Conservation (phyloP, 2,113 vertebrate genomes). For the Morone saxatilis region DNA sequence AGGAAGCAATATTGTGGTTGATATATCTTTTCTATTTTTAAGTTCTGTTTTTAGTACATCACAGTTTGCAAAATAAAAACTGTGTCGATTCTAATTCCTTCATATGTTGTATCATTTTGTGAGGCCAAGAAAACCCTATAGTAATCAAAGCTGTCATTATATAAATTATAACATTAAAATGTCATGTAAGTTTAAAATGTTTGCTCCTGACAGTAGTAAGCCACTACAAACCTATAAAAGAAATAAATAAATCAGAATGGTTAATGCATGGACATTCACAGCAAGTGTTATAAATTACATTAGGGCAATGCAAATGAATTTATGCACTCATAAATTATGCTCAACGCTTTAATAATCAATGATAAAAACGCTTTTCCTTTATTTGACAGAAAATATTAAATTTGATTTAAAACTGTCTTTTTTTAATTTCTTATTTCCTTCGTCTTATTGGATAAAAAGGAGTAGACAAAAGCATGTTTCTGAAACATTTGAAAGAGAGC, state of each 20-base stretch:
- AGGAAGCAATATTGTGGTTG: too few species aligned
- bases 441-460: not conserved
- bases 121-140: too few species aligned
- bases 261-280: not conserved
- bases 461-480: not conserved
- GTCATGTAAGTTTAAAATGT: too few species aligned
- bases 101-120: too few species aligned
- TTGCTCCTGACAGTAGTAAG: too few species aligned
- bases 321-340: not conserved
- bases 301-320: not conserved
- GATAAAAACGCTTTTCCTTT: not conserved
- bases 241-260: not conserved
- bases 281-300: not conserved
- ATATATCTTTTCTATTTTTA: too few species aligned
- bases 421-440: not conserved
- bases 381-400: not conserved
- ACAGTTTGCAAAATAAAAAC: too few species aligned
- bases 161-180: too few species aligned
- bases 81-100: too few species aligned
- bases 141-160: too few species aligned
- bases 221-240: too few species aligned
- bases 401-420: not conserved
- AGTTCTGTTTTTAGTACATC: too few species aligned
- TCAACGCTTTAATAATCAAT: not conserved
- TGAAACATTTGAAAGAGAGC: not conserved